Evolutionary conservation across 2,888 invertebrate species (phyloP), one percentile per base, ranked within the genome.

Genomic region (Campaea margaritaria): DNA sequence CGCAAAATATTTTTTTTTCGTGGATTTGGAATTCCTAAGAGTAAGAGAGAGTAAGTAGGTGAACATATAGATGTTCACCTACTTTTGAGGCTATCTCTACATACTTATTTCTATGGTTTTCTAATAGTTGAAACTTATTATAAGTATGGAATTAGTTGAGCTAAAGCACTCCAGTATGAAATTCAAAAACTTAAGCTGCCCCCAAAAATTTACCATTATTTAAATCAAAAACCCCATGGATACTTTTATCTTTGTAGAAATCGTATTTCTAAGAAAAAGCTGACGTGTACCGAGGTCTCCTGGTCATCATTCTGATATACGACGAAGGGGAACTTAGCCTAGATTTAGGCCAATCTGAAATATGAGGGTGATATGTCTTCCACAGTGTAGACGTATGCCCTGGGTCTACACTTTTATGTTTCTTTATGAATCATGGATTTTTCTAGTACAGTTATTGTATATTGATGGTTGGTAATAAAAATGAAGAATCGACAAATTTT

Each of bases 381-480:
- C n/a, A 41, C 28, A 4, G 7, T 3, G 34, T 16, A 43, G n/a
- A 28, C 27, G 43, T 38, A 36, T 15, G 36, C 38, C 51, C 27
- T 43, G 44, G 11, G 9, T 42, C 46, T 39, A 65, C 43, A 43
- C 21, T 42, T 49, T 54, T 60, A 58, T 50, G 55, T 51, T 51
- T 43, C 21, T 43, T n/a, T 21, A 12, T 43, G 3, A 2, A 5
- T 12, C 11, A 42, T 42, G 11, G 42, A n/a, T n/a, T 15, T 42
- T 16, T 42, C 15, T 42, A 3, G 16, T 42, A 9, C 21, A 21
- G 21, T 21, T 5, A n/a, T 21, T 21, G 21, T 21, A 21, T 21
- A 21, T 21, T 2, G 5, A 21, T 21, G 21, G 21, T 21, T 21
- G 21, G 21, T 21, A 21, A 2, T 21, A 21, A 21, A 21, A 21